phyloP scores from a whole-genome alignment of 2,888 invertebrate species.

The Heliconius ismenius region DNA sequence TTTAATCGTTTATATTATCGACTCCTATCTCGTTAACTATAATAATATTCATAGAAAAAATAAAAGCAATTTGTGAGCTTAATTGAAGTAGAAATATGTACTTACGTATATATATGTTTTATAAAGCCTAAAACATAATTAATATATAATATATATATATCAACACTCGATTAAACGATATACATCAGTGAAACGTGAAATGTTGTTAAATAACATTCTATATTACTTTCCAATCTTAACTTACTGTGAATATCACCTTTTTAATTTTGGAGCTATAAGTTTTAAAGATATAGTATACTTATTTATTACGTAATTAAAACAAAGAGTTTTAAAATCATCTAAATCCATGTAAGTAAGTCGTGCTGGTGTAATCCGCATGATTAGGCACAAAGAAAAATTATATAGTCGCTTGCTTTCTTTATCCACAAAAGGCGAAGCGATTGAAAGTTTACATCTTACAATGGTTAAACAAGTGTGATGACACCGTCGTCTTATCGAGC shows the following conservation, averaged over 20 bases:
- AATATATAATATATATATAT: no score
- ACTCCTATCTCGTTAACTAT: conserved; percentile 22
- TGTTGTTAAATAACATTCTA: conserved; percentile 15
- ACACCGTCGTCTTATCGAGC: conserved; percentile 69
- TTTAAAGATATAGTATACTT: neutral
- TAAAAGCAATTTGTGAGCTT: conserved; percentile 15
- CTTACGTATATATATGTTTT: neutral
- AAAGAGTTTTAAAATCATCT: conserved; percentile 16
- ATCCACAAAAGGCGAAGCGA: conserved; percentile 59
- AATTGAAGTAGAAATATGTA: conserved; percentile 19
- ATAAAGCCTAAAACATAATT: conserved; percentile 8
- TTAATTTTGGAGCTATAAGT: conserved; percentile 3
- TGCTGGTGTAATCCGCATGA: conserved; percentile 63
- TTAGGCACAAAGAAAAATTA: conserved; percentile 64
- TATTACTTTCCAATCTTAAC: conserved; percentile 15
- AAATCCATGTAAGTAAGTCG: conserved; percentile 38
- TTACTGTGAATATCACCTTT: conserved; percentile 2
- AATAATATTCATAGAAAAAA: conserved; percentile 28
- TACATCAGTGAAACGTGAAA: conserved; percentile 13
- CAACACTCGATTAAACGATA: conserved; percentile 16
- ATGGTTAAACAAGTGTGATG: conserved; percentile 61
- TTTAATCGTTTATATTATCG: conserved; percentile 10
- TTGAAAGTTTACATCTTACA: conserved; percentile 73
- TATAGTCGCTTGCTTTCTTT: conserved; percentile 73
- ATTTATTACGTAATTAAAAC: conserved; percentile 29